phyloP scores from a whole-genome alignment of 2,797 vertebrate genomes.

The Paramormyrops hopkinsi region DNA sequence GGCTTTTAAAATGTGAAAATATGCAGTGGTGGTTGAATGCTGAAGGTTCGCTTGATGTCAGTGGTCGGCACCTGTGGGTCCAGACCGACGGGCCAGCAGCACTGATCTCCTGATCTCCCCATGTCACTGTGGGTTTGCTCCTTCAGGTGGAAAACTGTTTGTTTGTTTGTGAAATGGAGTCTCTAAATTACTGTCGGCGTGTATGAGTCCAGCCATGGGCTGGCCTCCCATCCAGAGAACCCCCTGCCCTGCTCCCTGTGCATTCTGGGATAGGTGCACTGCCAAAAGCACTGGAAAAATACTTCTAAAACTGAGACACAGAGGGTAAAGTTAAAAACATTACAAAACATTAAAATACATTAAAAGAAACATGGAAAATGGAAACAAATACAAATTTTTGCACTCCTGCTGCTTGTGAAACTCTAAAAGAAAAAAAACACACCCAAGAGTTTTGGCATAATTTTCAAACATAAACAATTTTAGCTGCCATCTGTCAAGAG shows the following conservation, averaged over 20 bases:
- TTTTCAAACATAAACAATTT: background rate
- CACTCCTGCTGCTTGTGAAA: background rate
- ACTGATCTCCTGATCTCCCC: background rate
- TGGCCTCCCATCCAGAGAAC: background rate
- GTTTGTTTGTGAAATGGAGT: background rate
- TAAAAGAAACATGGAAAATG: background rate
- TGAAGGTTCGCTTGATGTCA: background rate
- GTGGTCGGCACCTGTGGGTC: background rate
- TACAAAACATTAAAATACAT: no score
- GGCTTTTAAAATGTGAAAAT: background rate
- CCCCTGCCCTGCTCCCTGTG: background rate
- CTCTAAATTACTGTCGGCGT: background rate
- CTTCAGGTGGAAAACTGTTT: background rate
- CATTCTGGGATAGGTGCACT: background rate
- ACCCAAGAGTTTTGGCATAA: background rate
- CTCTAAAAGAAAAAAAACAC: background rate
- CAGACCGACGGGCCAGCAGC: background rate
- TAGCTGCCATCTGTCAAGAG: background rate
- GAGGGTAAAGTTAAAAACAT: background rate
- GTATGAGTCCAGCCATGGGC: background rate
- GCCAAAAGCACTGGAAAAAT: background rate
- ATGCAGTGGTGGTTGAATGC: background rate
- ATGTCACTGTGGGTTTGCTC: background rate
- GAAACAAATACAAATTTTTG: background rate
- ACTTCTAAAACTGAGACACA: background rate